These are phyloP conservation scores for Myioborus miniatus DNA, from an alignment of 2,797 vertebrate genomes.

Conservation along the genomic window DNA sequence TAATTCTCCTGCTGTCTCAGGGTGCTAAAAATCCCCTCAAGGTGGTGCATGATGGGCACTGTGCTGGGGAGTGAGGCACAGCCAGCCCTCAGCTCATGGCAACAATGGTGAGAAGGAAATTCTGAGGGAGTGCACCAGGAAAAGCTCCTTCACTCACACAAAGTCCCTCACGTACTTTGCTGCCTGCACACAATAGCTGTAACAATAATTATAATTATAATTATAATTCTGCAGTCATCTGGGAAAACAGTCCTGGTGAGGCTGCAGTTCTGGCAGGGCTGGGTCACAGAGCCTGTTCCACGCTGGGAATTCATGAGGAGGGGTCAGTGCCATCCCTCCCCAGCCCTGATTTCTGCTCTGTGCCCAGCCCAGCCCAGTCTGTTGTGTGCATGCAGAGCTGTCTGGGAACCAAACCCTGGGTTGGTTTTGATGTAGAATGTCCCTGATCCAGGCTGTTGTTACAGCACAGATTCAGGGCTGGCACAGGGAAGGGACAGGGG, in stretches of 20 bases:
- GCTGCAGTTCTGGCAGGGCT: background rate
- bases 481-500: background rate
- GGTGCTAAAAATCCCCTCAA: background rate
- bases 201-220: background rate
- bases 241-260: background rate
- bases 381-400: background rate
- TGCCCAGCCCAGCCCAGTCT: background rate
- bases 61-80: background rate
- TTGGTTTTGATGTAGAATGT: background rate
- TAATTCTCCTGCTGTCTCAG: background rate
- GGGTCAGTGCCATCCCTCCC: background rate
- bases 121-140: background rate
- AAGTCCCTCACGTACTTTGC: background rate
- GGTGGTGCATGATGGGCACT: background rate
- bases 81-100: background rate
- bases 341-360: background rate
- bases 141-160: background rate
- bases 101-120: background rate
- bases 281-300: background rate
- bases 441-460: background rate
- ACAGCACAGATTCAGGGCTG: background rate
- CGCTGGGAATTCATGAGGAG: rapidly evolving
- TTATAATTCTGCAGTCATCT: background rate
- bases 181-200: background rate
- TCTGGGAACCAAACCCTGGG: background rate